A percentile compares a stretch with the other conserved stretches of the same genome.
These are phyloP conservation scores for fruit fly (Drosophila melanogaster) DNA, from an alignment of 1,140 invertebrate species.

Conservation along the genomic window Release_6_plus_ISO1_MT NT_033779.5:10511501-10512000, in stretches of 20 bases:
- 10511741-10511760: constrained; percentile 91
- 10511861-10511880: constrained; percentile 94
- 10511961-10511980: constrained; percentile 92
- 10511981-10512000: constrained; percentile 96
- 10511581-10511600: constrained; percentile 22
- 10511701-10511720: constrained; percentile 87
- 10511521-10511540: constrained; percentile 3
- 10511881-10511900: constrained; percentile 88
- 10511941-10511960: constrained; percentile 98
- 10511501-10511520: constrained; percentile 30
- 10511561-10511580: background rate
- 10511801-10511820: constrained; percentile 97
- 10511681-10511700: constrained; percentile 85
- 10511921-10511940: constrained; percentile 91
- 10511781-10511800: constrained; percentile 95
- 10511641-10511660: constrained; percentile 22
- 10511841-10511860: constrained; percentile 93
- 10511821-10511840: constrained; percentile 94
- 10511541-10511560: constrained; percentile 5
- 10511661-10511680: constrained; percentile 62
- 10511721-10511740: constrained; percentile 84
- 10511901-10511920: constrained; percentile 89
- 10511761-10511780: constrained; percentile 92
- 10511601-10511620: constrained; percentile 81
- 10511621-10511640: constrained; percentile 58